phyloP scores from a whole-genome alignment of 2,797 vertebrate genomes.

The Phaenicophaeus curvirostris region DNA sequence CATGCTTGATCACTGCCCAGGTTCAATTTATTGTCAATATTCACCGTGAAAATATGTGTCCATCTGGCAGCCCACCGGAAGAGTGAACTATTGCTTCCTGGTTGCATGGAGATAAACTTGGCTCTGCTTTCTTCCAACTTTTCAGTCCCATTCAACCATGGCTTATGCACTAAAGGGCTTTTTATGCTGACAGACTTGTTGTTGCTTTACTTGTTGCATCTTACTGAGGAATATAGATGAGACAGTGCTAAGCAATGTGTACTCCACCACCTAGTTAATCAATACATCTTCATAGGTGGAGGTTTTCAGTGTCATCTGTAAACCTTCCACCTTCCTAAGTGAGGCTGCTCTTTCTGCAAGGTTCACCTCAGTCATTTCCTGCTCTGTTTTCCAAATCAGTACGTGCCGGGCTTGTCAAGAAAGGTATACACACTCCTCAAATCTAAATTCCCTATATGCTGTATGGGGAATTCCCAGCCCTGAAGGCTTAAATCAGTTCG shows the following conservation, averaged over 20 bases:
- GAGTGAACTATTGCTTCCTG: background rate
- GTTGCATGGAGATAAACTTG: background rate
- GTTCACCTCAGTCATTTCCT: background rate
- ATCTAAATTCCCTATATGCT: background rate
- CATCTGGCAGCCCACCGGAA: background rate
- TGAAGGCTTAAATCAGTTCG: slow-evolving; percentile 14
- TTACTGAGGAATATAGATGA: background rate
- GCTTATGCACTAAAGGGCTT: background rate
- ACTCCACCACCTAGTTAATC: background rate
- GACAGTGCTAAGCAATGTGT: background rate
- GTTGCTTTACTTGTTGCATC: background rate
- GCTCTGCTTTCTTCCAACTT: background rate
- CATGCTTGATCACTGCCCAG: background rate
- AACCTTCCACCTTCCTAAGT: background rate
- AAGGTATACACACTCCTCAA: background rate
- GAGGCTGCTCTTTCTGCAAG: background rate
- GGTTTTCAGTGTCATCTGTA: background rate
- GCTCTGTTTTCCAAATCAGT: slow-evolving; percentile 13
- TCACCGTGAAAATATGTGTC: background rate
- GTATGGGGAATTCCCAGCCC: background rate
- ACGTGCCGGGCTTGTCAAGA: background rate
- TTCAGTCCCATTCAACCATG: background rate
- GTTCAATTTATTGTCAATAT: background rate
- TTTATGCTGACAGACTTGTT: background rate
- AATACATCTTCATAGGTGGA: background rate